Percentiles rank a stretch among this genome's conserved stretches.
Evolutionary conservation across 2,113 vertebrate genomes (phyloP).

Genomic region (Sinocyclocheilus grahami): DNA sequence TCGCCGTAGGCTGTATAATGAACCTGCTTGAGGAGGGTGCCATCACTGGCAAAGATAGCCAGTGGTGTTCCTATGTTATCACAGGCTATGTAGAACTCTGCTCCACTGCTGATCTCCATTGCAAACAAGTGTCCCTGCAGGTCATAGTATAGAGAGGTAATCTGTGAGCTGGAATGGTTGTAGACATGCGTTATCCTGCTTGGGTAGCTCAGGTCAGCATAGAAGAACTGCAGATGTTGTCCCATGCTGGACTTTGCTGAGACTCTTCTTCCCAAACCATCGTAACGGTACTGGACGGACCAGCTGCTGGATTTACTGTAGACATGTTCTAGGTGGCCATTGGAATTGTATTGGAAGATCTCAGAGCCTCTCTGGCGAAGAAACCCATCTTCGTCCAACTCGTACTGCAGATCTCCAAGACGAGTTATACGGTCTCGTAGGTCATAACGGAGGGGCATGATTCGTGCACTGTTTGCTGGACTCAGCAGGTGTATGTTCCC

Average conservation of each 20-base stretch:
- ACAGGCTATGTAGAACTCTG: constrained; percentile 96
- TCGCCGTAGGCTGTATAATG: constrained; percentile 97
- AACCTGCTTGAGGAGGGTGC: constrained; percentile 93
- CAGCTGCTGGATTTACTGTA: constrained; percentile 96
- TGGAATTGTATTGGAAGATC: constrained; percentile 97
- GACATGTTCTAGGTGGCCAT: constrained; percentile 90
- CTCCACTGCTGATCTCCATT: constrained; percentile 97
- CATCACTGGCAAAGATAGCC: constrained; percentile 95
- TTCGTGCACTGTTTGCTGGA: constrained; percentile 86
- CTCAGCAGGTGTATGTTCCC: constrained; percentile 95
- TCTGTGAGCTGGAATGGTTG: constrained; percentile 97
- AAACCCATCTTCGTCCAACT: constrained; percentile 94
- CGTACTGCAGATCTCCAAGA: constrained; percentile 93
- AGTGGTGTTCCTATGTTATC: constrained; percentile 95
- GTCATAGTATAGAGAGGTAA: constrained; percentile 97
- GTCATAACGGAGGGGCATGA: constrained; percentile 92
- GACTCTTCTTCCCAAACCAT: constrained; percentile 91
- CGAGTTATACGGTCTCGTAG: constrained; percentile 94
- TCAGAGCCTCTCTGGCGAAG: constrained; percentile 92
- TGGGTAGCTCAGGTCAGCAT: constrained; percentile 93
- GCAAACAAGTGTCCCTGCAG: constrained; percentile 97
- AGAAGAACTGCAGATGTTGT: constrained; percentile 96
- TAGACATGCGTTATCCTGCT: constrained; percentile 95
- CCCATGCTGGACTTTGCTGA: constrained; percentile 92
- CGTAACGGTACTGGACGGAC: constrained; percentile 93